A percentile compares a stretch with the other conserved stretches of the same genome.
phyloP scores from a whole-genome alignment of 2,113 vertebrate genomes.

The Actinemys pallida region DNA sequence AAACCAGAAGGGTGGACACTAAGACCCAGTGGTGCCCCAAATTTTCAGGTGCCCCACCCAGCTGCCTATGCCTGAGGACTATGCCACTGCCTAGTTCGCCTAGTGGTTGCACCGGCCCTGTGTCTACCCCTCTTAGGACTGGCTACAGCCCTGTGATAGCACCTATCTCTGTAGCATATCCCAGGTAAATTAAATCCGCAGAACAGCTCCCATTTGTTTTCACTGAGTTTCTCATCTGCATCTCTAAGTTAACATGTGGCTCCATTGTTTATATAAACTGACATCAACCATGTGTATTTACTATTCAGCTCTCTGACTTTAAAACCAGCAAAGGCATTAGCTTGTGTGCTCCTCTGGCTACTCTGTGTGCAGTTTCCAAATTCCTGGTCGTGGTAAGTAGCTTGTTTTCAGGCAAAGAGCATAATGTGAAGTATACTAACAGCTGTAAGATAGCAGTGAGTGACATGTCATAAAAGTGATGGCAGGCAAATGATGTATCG shows the following conservation, averaged over 20 bases:
- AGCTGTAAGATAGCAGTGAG: background rate
- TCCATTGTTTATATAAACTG: no score
- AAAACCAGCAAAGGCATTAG: background rate
- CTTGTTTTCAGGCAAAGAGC: background rate
- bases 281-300: background rate
- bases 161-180: background rate
- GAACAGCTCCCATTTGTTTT: background rate
- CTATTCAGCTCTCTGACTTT: background rate
- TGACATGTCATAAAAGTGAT: background rate
- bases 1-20: no score
- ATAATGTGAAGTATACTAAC: background rate
- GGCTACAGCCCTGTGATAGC: background rate
- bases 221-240: background rate
- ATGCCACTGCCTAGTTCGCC: no score
- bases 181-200: background rate
- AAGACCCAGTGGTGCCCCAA: no score
- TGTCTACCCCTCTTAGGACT: background rate
- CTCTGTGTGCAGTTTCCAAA: background rate
- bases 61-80: no score
- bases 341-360: background rate
- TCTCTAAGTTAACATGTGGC: background rate
- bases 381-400: background rate
- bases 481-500: background rate
- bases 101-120: no score
- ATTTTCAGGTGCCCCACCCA: no score